Evolutionary conservation across 2,113 vertebrate species (phyloP).

Genomic region (Myanophis thanlyinensis): DNA sequence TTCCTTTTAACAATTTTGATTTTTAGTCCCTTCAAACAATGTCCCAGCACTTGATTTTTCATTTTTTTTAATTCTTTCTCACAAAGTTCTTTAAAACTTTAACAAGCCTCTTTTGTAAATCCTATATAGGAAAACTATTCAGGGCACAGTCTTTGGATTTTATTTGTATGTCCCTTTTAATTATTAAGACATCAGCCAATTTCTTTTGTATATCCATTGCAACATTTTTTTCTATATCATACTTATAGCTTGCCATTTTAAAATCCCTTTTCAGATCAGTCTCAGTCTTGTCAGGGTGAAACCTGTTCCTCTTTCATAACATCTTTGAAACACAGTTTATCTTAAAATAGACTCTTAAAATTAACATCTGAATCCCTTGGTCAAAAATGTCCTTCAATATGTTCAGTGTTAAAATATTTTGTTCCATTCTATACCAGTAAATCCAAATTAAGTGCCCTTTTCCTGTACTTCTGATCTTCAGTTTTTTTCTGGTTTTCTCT

Average conservation of each 20-base stretch:
- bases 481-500: not conserved
- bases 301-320: not conserved
- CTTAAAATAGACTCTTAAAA: not conserved
- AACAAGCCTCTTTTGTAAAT: not conserved
- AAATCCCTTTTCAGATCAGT: not conserved
- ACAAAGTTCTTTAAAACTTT: not conserved
- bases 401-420: not conserved
- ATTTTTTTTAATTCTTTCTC: not conserved
- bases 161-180: not conserved
- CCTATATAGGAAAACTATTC: not conserved
- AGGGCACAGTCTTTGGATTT: not conserved
- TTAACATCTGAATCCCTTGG: not conserved
- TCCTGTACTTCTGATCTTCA: not conserved
- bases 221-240: not conserved
- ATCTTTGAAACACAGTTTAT: not conserved
- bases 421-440: not conserved
- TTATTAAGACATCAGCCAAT: not conserved
- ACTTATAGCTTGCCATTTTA: not conserved
- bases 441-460: not conserved
- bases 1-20: not conserved
- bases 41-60: not conserved
- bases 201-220: not conserved
- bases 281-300: not conserved
- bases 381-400: too few relatives aligned
- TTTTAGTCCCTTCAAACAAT: not conserved